Conservation (phyloP, 2,888 invertebrate genomes). For the Cerastis rubricosa region DNA sequence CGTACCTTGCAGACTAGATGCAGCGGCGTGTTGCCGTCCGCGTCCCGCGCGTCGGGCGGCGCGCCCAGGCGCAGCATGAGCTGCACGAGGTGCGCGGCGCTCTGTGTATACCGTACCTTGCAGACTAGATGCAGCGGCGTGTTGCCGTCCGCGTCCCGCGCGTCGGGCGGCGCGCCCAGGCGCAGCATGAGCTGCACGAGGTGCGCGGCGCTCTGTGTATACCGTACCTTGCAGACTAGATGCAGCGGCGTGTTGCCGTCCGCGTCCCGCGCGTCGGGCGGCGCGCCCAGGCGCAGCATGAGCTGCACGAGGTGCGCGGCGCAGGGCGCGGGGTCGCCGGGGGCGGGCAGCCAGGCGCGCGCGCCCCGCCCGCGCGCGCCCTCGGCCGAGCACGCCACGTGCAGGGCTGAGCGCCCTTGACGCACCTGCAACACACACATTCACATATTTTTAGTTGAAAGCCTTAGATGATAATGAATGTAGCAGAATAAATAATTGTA, state of each 20-base stretch:
- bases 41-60: too few relatives aligned
- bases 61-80: too few relatives aligned
- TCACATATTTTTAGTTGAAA: too few relatives aligned
- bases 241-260: conserved; percentile 97
- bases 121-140: too few relatives aligned
- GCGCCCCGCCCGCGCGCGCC: conserved; percentile 91
- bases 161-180: too few relatives aligned
- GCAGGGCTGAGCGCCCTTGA: conserved; percentile 93
- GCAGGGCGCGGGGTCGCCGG: conserved; percentile 93
- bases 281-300: conserved; percentile 95
- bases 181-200: too few relatives aligned
- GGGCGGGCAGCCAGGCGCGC: conserved; percentile 92
- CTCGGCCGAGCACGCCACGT: conserved; percentile 96
- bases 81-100: too few relatives aligned
- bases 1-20: too few relatives aligned
- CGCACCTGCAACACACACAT: conserved; percentile 85
- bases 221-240: conserved; percentile 93
- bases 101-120: too few relatives aligned
- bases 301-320: conserved; percentile 91
- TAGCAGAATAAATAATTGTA: background rate
- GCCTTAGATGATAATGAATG: background rate
- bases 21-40: too few relatives aligned
- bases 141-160: too few relatives aligned
- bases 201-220: too few relatives aligned
- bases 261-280: conserved; percentile 94